Conservation (phyloP, 2,888 invertebrate species). For the Adelphocoris suturalis region DNA sequence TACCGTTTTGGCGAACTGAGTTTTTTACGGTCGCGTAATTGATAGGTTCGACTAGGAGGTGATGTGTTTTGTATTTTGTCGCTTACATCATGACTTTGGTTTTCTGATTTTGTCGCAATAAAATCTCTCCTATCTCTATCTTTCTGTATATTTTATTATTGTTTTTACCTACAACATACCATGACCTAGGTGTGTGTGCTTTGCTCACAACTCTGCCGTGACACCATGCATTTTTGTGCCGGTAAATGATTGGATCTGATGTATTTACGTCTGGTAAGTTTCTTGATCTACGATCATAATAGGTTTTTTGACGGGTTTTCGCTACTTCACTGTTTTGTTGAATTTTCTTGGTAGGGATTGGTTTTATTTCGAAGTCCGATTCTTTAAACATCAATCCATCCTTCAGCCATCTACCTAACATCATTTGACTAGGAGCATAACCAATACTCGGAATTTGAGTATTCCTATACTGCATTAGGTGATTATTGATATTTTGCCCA, state of each 20-base stretch:
- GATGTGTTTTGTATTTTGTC: too few relatives aligned
- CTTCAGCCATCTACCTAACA: background rate
- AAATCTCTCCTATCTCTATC: too few relatives aligned
- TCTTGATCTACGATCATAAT: background rate
- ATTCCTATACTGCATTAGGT: background rate
- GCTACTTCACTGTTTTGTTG: background rate
- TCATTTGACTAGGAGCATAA: constrained; percentile 1
- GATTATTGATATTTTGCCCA: background rate
- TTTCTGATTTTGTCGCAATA: too few relatives aligned
- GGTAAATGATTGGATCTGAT: background rate
- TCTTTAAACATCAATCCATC: too few relatives aligned
- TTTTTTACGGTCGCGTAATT: too few relatives aligned
- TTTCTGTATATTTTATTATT: too few relatives aligned
- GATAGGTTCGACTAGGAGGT: too few relatives aligned
- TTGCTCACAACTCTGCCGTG: background rate
- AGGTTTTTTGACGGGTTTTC: background rate
- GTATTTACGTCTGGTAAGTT: too few relatives aligned
- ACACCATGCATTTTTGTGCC: background rate
- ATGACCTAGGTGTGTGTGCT: constrained; percentile 21
- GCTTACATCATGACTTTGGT: too few relatives aligned
- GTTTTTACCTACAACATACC: background rate
- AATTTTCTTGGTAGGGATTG: too few relatives aligned
- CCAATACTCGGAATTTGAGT: constrained; percentile 36
- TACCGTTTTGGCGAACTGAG: too few relatives aligned
- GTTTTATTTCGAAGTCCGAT: too few relatives aligned